Percentiles rank a stretch among this genome's conserved stretches.
Evolutionary conservation across 2,888 invertebrate genomes (phyloP).

Genomic region (Nephrotoma appendiculata): DNA sequence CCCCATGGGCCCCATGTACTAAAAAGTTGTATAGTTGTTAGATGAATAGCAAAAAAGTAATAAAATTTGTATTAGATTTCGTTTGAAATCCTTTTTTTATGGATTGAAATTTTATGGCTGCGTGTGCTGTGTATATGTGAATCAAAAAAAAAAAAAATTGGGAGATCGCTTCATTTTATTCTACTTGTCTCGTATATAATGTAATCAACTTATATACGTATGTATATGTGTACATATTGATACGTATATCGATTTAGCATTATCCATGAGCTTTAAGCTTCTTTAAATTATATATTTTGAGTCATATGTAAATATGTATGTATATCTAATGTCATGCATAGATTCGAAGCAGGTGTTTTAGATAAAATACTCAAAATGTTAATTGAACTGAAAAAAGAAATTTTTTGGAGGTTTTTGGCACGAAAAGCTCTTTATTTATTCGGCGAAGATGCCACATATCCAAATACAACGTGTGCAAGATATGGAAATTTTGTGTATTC

Average conservation of each 20-base stretch:
- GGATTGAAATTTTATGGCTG: background rate
- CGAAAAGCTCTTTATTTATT: too few species aligned
- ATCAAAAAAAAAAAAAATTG: background rate
- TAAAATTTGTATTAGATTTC: background rate
- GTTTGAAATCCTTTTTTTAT: background rate
- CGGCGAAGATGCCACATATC: too few species aligned
- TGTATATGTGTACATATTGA: background rate
- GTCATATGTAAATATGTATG: too few species aligned
- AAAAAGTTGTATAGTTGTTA: background rate
- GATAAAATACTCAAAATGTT: background rate
- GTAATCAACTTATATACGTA: too few species aligned
- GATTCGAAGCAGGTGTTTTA: background rate
- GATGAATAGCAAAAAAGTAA: background rate
- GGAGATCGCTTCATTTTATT: background rate
- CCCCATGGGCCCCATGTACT: background rate
- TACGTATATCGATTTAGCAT: background rate
- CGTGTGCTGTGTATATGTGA: background rate
- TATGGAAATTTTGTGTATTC: too few species aligned
- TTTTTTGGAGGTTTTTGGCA: background rate
- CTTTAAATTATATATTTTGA: background rate
- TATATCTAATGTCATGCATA: background rate
- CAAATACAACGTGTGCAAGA: too few species aligned
- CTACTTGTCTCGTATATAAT: background rate
- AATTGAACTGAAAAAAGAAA: background rate
- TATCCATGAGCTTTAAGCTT: background rate